phyloP scores from a whole-genome alignment of 2,888 invertebrate species.

The Cerastoderma edule region DNA sequence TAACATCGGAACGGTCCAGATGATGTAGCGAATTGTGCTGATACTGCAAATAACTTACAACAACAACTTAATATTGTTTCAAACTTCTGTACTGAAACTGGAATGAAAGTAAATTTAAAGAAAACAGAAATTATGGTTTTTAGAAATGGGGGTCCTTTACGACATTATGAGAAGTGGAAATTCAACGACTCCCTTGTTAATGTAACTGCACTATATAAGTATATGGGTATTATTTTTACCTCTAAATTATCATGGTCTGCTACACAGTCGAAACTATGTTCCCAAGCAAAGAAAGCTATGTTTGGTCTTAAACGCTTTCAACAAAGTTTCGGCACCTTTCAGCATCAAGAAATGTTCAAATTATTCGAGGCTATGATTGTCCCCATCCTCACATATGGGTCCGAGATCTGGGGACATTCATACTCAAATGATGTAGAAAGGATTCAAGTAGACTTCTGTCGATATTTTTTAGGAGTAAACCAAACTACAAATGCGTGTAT shows the following conservation, averaged over 20 bases:
- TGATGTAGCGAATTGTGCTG: no score
- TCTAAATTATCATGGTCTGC: conserved; percentile 5
- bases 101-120: conserved; percentile 12
- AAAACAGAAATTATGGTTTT: conserved; percentile 14
- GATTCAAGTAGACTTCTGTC: neutral
- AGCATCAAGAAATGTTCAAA: neutral
- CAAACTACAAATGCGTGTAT: neutral
- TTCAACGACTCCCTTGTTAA: neutral
- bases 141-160: conserved; percentile 12
- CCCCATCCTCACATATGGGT: conserved; percentile 19
- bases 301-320: no score
- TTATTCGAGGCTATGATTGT: conserved; percentile 12
- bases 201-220: conserved; percentile 6
- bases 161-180: neutral
- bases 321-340: conserved; percentile 3
- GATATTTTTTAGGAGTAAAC: neutral
- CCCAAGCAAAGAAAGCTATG: no score
- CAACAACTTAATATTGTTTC: conserved; percentile 9
- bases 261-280: conserved; percentile 3
- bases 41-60: conserved; percentile 12
- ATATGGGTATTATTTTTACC: neutral
- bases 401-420: conserved; percentile 18
- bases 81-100: conserved; percentile 2
- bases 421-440: neutral
- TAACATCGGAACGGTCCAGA: conserved; percentile 17